Evolutionary conservation across 2,888 invertebrate species (phyloP), one percentile per base, ranked within the genome.

Genomic region (Corbicula japonica): DNA sequence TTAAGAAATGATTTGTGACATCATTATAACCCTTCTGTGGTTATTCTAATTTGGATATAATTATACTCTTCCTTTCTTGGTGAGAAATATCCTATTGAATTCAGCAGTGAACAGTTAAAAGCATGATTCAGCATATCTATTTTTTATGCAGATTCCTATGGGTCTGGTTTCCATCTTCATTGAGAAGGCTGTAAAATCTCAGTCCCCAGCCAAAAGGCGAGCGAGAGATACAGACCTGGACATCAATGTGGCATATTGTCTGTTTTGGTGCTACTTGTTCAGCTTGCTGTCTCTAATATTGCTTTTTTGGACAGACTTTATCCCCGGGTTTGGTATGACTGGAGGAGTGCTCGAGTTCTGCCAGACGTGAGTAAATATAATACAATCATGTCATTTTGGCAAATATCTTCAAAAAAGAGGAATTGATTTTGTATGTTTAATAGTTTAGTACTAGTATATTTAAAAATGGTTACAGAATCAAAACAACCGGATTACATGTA

Each of bases 291-390:
- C 82, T 8, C 60, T 84, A 12, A 12, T 74, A 6, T 28, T 60
- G n/a, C 41, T 88, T 8, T 89, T 89, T 76, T 90, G 90, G 90
- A 77, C 83, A 10, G 89, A 90, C 62, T 50, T 90, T 38, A 76
- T 90, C 46, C 90, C 90, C 28, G 88, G 87, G 6, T 87, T 89
- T 84, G 90, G 90, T 8, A 87, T 87, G 62, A 80, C 87, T 26
- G 54, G 73, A 28, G 63, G 60, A 28, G 46, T 87, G 1, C 15
- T 70, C 3, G 80, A 83, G 12, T 87, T 87, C 69, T n/a, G n/a
- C n/a, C n/a, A n/a, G n/a, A n/a, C n/a, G n/a, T n/a, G n/a, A n/a
- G n/a, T n/a, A n/a, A n/a, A n/a, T n/a, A n/a, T n/a, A n/a, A n/a
- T n/a, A n/a, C n/a, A n/a, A n/a, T n/a, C n/a, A n/a, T n/a, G n/a